Evolutionary conservation across 2,888 invertebrate genomes (phyloP), one percentile per base, ranked within the genome.

Genomic region (Lycia hirtaria): DNA sequence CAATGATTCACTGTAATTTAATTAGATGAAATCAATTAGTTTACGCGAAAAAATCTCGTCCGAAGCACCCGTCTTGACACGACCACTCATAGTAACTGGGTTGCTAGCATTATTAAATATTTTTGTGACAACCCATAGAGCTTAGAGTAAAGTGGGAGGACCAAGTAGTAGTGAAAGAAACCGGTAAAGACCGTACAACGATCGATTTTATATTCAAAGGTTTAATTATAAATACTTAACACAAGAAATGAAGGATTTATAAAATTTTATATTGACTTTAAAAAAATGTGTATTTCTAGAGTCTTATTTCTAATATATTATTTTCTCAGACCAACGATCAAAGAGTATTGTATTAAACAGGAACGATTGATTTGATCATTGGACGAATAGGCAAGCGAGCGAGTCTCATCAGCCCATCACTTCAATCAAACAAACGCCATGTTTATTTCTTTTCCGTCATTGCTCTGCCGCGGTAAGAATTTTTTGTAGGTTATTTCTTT

Each of bases 21-120:
- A 91, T 92, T 92, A 92, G 58, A 85, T 83, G 81, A 88, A 91
- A 89, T 90, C 90, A 89, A 91, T 69, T 86, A 87, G 79, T 91
- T 87, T 88, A 85, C 84, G 85, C 84, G 81, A 90, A 88, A 68
- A 88, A 85, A 75, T 78, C 84, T 88, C 78, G 83, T 83, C 85
- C 85, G 76, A 83, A 81, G 83, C 88, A 88, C 81, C 80, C 86
- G 79, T 78, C 82, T n/a, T 87, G 89, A 90, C 90, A 91, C 88
- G 86, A 89, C 83, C 89, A 80, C 80, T 86, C 83, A 85, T 81
- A 80, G 78, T 84, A 80, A 83, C 85, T 86, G 83, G 67, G 83
- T 87, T 87, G 76, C 87, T 68, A 79, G 55, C 35, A n/a, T 54
- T 44, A 44, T 55, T 73, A 80, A 75, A 73, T 60, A 22, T 55